Evolutionary conservation across 64 coral and sea anemone species (phyloP).

Genomic region (Actinia equina): DNA sequence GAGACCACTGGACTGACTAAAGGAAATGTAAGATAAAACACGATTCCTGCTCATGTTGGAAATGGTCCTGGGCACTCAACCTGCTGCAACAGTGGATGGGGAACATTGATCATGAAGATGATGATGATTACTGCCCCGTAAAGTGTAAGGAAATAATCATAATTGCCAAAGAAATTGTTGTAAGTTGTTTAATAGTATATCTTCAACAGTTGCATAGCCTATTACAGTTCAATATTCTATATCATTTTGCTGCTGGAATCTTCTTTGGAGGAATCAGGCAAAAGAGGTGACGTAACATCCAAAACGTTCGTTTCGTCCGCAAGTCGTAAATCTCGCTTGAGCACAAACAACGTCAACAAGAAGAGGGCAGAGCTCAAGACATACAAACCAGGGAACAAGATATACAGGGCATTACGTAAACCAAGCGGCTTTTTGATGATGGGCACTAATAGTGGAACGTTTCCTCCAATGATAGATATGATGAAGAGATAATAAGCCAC

Average conservation of each 20-base stretch:
- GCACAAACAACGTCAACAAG: constrained; percentile 83
- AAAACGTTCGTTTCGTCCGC: constrained; percentile 3
- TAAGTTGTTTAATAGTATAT: no score
- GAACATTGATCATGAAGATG: no score
- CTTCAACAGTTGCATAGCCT: background rate
- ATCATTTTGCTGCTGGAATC: constrained; percentile 34
- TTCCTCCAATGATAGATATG: constrained; percentile 94
- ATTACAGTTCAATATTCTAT: background rate
- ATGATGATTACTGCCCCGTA: no score
- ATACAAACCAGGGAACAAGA: constrained; percentile 86
- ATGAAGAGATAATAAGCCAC: constrained; percentile 91
- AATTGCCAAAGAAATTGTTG: no score
- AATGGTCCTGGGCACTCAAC: no score
- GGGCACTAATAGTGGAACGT: constrained; percentile 81
- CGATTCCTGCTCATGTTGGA: no score
- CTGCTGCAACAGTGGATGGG: no score
- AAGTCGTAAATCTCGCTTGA: constrained; percentile 71
- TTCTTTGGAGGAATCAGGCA: constrained; percentile 46
- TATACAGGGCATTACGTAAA: constrained; percentile 73
- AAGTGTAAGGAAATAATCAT: no score
- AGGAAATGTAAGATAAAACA: no score
- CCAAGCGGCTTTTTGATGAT: constrained; percentile 69
- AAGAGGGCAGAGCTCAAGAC: constrained; percentile 83
- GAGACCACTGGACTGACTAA: no score
- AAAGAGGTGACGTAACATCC: constrained; percentile 43